Evolutionary conservation across 2,113 vertebrate genomes (phyloP).

Genomic region (Vulpes vulpes): DNA sequence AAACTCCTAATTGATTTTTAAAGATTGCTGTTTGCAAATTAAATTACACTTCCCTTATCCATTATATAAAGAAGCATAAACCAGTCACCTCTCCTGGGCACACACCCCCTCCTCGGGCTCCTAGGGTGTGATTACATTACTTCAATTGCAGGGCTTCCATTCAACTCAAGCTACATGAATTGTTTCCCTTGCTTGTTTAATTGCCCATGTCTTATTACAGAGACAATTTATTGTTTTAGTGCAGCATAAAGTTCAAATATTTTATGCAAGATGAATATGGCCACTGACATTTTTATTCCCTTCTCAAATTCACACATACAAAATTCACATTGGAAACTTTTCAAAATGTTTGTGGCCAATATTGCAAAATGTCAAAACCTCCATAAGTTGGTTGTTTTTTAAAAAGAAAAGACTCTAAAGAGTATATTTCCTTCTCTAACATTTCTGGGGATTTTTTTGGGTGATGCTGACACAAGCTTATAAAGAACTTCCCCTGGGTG

Average conservation of each 20-base stretch:
- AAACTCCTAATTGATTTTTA: conserved; percentile 74
- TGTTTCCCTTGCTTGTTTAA: conserved; percentile 75
- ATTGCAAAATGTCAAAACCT: neutral
- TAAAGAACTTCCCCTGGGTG: neutral
- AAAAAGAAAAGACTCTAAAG: neutral
- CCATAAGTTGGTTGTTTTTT: neutral
- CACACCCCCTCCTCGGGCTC: neutral
- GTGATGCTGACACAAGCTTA: neutral
- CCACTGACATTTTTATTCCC: conserved; percentile 72
- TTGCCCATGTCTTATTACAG: conserved; percentile 79
- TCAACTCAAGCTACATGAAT: conserved; percentile 65
- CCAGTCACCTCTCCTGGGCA: conserved; percentile 11
- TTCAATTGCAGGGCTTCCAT: conserved; percentile 42
- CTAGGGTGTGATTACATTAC: conserved; percentile 57
- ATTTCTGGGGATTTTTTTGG: neutral
- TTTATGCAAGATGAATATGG: conserved; percentile 74
- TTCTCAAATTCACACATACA: conserved; percentile 44
- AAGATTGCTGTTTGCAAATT: conserved; percentile 74
- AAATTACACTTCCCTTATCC: conserved; percentile 52
- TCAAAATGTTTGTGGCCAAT: conserved; percentile 43
- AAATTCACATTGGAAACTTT: conserved; percentile 56
- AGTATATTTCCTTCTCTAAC: neutral
- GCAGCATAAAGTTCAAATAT: conserved; percentile 75
- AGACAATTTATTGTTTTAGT: conserved; percentile 79
- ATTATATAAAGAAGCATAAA: conserved; percentile 68